Evolutionary conservation across 2,888 invertebrate species (phyloP).

Genomic region (Phortica okadai): DNA sequence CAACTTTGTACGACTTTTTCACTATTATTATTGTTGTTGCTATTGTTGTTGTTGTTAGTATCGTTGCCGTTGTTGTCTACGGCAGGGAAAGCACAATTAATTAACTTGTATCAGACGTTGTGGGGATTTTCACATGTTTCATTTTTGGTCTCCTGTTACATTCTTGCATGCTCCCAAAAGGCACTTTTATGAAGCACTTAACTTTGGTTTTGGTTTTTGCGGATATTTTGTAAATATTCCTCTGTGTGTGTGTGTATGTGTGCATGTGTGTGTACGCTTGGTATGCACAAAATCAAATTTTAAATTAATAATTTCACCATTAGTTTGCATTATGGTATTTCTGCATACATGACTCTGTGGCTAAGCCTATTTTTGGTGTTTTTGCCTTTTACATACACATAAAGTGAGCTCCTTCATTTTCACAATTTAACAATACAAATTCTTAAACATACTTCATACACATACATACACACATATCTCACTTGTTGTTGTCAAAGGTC

Average conservation of each 20-base stretch:
- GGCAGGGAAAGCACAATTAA: conserved; percentile 62
- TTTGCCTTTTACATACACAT: neutral
- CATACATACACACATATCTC: no score
- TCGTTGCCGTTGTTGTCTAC: conserved; percentile 47
- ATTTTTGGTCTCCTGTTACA: conserved; percentile 37
- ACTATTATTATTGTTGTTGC: neutral
- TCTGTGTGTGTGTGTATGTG: conserved; percentile 34
- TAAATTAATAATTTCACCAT: conserved; percentile 19
- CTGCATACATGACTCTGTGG: neutral
- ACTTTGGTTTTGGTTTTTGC: conserved; percentile 5
- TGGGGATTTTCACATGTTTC: conserved; percentile 46
- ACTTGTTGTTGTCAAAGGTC: no score
- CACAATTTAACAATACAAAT: no score
- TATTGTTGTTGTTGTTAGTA: conserved; percentile 44
- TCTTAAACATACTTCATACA: no score
- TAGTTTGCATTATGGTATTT: neutral
- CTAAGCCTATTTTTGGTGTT: conserved; percentile 47
- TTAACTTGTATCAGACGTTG: conserved; percentile 69
- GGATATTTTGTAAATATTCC: conserved; percentile 32
- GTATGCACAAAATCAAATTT: conserved; percentile 11
- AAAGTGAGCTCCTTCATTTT: no score
- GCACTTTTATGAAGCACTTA: conserved; percentile 14
- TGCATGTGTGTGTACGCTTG: neutral
- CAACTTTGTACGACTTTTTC: conserved; percentile 19
- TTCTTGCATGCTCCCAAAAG: conserved; percentile 4